These are phyloP conservation scores for Strigops habroptila DNA, from an alignment of 2,113 vertebrate species.

Conservation along the genomic window DNA sequence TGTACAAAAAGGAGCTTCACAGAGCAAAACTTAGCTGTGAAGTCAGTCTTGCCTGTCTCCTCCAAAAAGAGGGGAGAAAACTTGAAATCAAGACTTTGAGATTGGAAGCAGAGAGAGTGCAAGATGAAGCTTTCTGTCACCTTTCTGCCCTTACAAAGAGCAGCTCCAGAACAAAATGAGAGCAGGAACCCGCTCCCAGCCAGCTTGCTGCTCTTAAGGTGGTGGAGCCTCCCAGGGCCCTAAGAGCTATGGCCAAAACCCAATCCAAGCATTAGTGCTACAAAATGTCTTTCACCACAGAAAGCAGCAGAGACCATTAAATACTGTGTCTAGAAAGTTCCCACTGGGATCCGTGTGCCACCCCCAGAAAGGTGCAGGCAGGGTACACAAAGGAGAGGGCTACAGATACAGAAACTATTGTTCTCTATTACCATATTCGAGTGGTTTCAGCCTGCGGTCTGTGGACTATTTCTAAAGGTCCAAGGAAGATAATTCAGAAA, in stretches of 20 bases:
- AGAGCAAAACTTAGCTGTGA: background rate
- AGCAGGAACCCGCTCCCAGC: background rate
- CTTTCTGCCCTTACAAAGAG: background rate
- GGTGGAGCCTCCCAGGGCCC: background rate
- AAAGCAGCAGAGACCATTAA: background rate
- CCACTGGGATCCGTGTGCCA: background rate
- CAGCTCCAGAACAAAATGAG: background rate
- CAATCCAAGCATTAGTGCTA: background rate
- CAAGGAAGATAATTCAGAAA: background rate
- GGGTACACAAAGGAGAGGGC: background rate
- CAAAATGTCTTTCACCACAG: background rate
- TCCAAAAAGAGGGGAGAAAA: background rate
- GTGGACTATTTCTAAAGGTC: background rate
- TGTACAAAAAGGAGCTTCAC: background rate
- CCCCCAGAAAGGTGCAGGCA: background rate
- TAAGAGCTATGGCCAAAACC: background rate
- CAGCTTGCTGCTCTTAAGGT: background rate
- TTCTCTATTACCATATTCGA: background rate
- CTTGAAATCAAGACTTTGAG: background rate
- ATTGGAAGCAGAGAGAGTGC: background rate
- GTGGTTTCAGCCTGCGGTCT: background rate
- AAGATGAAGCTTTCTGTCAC: background rate
- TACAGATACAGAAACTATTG: background rate
- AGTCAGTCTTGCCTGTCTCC: background rate
- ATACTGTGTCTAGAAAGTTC: background rate